Evolutionary conservation across 2,888 invertebrate species (phyloP).

Genomic region (Thereva nobilitata): DNA sequence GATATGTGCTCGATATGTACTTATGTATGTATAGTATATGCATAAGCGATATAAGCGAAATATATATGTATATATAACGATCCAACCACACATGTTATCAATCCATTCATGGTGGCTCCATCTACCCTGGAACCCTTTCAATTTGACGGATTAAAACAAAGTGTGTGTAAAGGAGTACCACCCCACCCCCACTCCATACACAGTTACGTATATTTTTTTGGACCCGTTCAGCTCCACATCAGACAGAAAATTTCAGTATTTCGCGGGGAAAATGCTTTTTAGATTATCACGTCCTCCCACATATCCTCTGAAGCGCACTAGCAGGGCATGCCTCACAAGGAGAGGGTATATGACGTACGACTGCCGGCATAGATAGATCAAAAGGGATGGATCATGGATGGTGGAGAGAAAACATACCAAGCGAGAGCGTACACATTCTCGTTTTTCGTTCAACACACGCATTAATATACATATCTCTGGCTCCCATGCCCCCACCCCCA

Average conservation of each 20-base stretch:
- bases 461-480: not conserved
- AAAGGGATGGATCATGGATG: conserved; percentile 23
- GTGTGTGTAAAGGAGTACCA: conserved; percentile 11
- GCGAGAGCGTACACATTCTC: conserved; percentile 5
- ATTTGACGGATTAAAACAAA: conserved; percentile 34
- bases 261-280: conserved; percentile 35
- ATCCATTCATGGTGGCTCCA: not conserved
- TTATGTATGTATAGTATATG: conserved; percentile 5
- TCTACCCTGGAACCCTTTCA: conserved; percentile 25
- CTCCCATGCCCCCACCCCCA: not conserved
- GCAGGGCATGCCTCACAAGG: conserved; percentile 1
- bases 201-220: not conserved
- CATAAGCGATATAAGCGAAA: conserved; percentile 1
- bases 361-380: conserved; percentile 21
- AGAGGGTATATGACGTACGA: conserved; percentile 16
- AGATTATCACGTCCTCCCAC: conserved; percentile 36
- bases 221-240: conserved; percentile 24
- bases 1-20: too few species aligned
- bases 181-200: not conserved
- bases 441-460: not conserved
- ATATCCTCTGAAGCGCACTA: conserved; percentile 11
- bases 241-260: conserved; percentile 29
- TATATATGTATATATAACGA: not conserved
- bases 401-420: not conserved
- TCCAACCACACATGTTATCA: conserved; percentile 28